Conservation (phyloP, 2,888 invertebrate species). For the Epinotia demarniana region DNA sequence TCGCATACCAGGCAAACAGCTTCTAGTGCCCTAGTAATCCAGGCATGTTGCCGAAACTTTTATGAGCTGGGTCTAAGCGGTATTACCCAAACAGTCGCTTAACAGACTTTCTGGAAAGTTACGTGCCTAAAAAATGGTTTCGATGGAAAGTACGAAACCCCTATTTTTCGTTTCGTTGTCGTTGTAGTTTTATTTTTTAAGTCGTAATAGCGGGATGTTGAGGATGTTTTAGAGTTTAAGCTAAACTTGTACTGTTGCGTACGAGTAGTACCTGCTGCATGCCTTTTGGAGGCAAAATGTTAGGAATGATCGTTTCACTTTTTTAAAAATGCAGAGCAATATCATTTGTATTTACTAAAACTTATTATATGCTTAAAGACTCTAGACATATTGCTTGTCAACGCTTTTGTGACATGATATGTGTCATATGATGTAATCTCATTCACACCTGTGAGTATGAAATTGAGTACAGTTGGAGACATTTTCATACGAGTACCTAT, state of each 20-base stretch:
- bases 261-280: no score
- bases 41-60: conserved; percentile 18
- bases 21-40: conserved; percentile 7
- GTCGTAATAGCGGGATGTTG: conserved; percentile 5
- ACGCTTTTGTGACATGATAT: neutral
- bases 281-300: neutral
- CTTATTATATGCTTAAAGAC: neutral
- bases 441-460: neutral
- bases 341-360: neutral
- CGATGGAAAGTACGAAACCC: conserved; percentile 2
- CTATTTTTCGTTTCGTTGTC: neutral
- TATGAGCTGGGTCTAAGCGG: conserved; percentile 23
- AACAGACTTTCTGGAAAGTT: conserved; percentile 14
- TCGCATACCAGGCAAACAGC: conserved; percentile 5
- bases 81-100: conserved; percentile 25
- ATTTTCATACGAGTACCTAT: neutral
- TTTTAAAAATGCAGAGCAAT: neutral
- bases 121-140: conserved; percentile 14
- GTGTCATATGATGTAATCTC: neutral
- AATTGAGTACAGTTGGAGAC: neutral
- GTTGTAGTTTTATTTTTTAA: neutral
- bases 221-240: conserved; percentile 7
- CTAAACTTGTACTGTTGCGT: neutral
- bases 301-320: neutral
- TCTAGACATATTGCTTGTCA: no score